These are phyloP conservation scores for Ammodytes marinus DNA, from an alignment of 2,113 vertebrate species.

Conservation along the genomic window DNA sequence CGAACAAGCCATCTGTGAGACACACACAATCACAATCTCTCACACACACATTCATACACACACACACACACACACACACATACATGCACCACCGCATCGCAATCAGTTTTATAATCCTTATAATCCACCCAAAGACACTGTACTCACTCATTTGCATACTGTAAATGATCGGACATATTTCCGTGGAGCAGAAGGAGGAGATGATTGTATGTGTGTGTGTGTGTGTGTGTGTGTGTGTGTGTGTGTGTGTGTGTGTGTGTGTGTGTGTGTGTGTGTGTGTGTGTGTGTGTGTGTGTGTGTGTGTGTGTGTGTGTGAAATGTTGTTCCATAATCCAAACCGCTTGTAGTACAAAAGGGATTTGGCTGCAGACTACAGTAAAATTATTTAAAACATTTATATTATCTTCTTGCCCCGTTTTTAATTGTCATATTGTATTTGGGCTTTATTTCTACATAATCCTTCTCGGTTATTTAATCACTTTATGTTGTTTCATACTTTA, in stretches of 20 bases:
- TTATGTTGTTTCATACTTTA: not conserved
- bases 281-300: too few relatives aligned
- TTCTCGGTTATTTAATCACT: not conserved
- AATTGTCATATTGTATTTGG: not conserved
- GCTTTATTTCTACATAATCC: not conserved
- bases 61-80: not conserved
- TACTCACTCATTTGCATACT: constrained; percentile 24
- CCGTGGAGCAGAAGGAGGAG: not conserved
- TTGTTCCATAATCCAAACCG: constrained; percentile 11
- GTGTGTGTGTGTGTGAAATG: not conserved
- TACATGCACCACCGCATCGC: not conserved
- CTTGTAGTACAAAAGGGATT: constrained; percentile 6
- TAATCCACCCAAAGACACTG: constrained; percentile 3
- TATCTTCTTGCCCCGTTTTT: not conserved
- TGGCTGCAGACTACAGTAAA: not conserved
- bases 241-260: too few relatives aligned
- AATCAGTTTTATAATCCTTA: not conserved
- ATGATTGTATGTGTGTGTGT: too few relatives aligned
- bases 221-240: too few relatives aligned
- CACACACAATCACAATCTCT: not conserved
- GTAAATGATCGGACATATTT: constrained; percentile 27
- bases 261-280: too few relatives aligned
- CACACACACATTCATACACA: not conserved
- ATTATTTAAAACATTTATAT: not conserved
- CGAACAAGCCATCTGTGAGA: constrained; percentile 9